A percentile compares a stretch with the other conserved stretches of the same genome.
Evolutionary conservation across 2,888 invertebrate species (phyloP).

Genomic region (Nephrocerus scutellatus): DNA sequence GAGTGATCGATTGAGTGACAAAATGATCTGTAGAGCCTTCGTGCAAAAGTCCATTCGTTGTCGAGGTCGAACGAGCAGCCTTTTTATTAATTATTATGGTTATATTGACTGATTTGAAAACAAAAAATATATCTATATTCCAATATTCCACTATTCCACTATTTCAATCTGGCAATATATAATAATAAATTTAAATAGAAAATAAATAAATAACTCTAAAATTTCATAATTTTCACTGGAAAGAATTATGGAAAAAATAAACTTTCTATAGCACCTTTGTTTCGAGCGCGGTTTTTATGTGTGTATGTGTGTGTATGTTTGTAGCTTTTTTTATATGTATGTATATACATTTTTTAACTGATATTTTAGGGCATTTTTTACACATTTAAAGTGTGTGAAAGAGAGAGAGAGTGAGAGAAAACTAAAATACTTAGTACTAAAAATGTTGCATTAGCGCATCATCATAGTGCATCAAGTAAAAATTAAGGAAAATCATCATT

Average conservation of each 20-base stretch:
- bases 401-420: too few species aligned
- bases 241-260: conserved; percentile 32
- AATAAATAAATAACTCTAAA: not conserved
- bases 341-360: conserved; percentile 8
- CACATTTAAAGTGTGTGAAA: too few species aligned
- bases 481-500: conserved; percentile 23
- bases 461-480: too few species aligned
- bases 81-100: conserved; percentile 8
- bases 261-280: conserved; percentile 43
- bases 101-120: conserved; percentile 7
- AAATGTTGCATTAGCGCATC: too few species aligned
- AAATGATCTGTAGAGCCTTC: too few species aligned
- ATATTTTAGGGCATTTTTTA: too few species aligned
- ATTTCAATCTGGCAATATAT: conserved; percentile 3
- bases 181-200: conserved; percentile 13
- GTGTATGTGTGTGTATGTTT: conserved; percentile 5
- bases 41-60: too few species aligned
- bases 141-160: not conserved
- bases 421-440: too few species aligned
- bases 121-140: not conserved
- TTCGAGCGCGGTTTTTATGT: conserved; percentile 18
- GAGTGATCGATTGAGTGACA: too few species aligned
- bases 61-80: too few species aligned
- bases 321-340: conserved; percentile 3
- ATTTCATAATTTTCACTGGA: not conserved